phyloP scores from a whole-genome alignment of 2,888 invertebrate species.

The Spisula subtruncata region DNA sequence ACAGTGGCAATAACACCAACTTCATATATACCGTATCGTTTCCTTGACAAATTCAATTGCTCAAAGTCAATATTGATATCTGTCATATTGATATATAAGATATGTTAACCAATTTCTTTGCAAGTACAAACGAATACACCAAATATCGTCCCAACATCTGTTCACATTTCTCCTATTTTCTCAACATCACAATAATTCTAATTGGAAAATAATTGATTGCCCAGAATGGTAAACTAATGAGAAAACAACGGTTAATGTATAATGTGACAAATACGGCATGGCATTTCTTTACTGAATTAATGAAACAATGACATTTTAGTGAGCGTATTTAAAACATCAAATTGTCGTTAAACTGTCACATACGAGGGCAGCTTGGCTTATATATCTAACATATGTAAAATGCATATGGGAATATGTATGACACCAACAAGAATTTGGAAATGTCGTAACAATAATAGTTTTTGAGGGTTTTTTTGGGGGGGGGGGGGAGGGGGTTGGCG shows the following conservation, averaged over 20 bases:
- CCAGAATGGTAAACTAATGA: not conserved
- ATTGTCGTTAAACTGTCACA: not conserved
- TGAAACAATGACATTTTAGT: not conserved
- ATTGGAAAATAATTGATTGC: not conserved
- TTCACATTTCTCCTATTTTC: not conserved
- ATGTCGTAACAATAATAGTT: too few relatives aligned
- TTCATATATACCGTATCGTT: too few relatives aligned
- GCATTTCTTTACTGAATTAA: conserved; percentile 12
- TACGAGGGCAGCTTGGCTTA: too few relatives aligned
- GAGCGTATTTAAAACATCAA: not conserved
- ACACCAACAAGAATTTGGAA: too few relatives aligned
- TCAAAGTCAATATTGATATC: not conserved
- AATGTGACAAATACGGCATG: not conserved
- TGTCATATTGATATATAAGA: not conserved
- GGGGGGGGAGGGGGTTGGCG: too few relatives aligned
- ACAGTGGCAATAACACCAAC: too few relatives aligned
- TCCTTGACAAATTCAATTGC: not conserved
- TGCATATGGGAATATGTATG: too few relatives aligned
- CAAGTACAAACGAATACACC: not conserved
- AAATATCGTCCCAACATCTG: not conserved
- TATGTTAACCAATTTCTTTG: not conserved
- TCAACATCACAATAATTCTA: not conserved
- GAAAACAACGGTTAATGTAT: not conserved
- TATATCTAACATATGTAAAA: too few relatives aligned
- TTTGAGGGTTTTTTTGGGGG: too few relatives aligned